A percentile compares a stretch with the other conserved stretches of the same genome.
phyloP scores from a whole-genome alignment of 23 tunicate genomes.

The Corella eumyota region DNA sequence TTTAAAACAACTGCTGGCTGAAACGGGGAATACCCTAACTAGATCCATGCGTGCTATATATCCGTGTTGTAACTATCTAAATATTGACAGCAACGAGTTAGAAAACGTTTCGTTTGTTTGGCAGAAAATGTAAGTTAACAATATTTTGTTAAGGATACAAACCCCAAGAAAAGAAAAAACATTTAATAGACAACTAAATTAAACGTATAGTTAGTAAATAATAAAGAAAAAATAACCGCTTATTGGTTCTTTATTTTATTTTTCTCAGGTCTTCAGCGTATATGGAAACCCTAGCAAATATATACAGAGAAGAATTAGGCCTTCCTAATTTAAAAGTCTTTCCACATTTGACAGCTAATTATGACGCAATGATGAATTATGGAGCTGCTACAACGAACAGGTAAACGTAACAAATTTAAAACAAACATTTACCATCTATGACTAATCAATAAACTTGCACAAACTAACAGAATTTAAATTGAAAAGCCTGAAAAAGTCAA shows the following conservation, averaged over 20 bases:
- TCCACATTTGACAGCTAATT: constrained; percentile 32
- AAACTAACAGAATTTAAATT: background rate
- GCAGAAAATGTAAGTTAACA: too few species aligned
- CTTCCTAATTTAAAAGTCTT: too few species aligned
- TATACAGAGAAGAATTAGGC: constrained; percentile 17
- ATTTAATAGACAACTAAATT: too few species aligned
- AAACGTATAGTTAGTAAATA: too few species aligned
- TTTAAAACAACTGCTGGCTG: constrained; percentile 17
- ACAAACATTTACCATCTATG: too few species aligned
- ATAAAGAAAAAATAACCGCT: too few species aligned
- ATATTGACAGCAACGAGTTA: constrained; percentile 3
- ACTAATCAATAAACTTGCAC: too few species aligned
- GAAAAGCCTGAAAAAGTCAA: background rate
- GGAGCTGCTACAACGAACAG: constrained; percentile 46
- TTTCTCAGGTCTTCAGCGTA: constrained; percentile 11
- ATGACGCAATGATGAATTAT: constrained; percentile 41
- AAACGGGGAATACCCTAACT: constrained; percentile 9
- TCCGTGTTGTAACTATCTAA: constrained; percentile 60
- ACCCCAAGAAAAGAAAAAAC: too few species aligned
- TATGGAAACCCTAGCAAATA: constrained; percentile 10
- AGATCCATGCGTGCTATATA: constrained; percentile 28
- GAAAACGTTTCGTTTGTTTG: constrained; percentile 5
- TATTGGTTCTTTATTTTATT: too few species aligned
- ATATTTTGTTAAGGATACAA: too few species aligned
- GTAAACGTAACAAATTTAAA: too few species aligned